Base-by-base conservation (phyloP, 2,888 invertebrate genomes). In the Hydroisotoma schaefferi region DNA sequence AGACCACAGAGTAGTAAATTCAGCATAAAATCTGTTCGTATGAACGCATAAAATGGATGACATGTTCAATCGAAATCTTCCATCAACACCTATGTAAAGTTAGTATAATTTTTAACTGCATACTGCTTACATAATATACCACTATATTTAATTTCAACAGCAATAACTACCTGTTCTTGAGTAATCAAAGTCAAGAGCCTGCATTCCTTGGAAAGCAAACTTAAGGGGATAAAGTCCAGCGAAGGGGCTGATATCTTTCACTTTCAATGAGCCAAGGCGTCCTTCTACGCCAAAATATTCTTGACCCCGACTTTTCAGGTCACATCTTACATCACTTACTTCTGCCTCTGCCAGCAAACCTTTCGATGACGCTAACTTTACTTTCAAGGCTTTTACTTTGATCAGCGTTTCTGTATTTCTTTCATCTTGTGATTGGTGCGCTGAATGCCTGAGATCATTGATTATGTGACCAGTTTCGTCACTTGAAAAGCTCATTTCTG, bases 21-120 rank as follows among this genome's bases (percentile, higher is more conserved):
- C 94, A 22, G 86, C 85, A 53, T 94, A 84, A 80, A 97, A 98
- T 55, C 94, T 83, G 75, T 93, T 91, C 0, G 95, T 94, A 78
- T 97, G 94, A 54, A 94, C 87, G 77, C 94, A 94, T 73, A 89
- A 85, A 1, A 95, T 89, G 0, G 95, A 92, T 0, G 91, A 87
- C 90, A 94, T 91, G 74, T 87, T 85, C 28, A 95, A 76, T 64
- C 82, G 82, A 49, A 94, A 78, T 63, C 84, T 83, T 2, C 86
- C 82, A 71, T 92, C 90, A 75, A 83, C 86, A 71, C 78, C 70
- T 70, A 28, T 55, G 46, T 15, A 44, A 28, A 25, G 18, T 47
- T 47, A 10, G 10, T 43, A 47, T 47, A 22, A 8, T 23, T 47
- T 47, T 47, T 8, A n/a, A 23, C 18, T 47, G 6, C 10, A 6